Evolutionary conservation across 2,113 vertebrate genomes (phyloP).

Genomic region (Ptilonorhynchus violaceus): DNA sequence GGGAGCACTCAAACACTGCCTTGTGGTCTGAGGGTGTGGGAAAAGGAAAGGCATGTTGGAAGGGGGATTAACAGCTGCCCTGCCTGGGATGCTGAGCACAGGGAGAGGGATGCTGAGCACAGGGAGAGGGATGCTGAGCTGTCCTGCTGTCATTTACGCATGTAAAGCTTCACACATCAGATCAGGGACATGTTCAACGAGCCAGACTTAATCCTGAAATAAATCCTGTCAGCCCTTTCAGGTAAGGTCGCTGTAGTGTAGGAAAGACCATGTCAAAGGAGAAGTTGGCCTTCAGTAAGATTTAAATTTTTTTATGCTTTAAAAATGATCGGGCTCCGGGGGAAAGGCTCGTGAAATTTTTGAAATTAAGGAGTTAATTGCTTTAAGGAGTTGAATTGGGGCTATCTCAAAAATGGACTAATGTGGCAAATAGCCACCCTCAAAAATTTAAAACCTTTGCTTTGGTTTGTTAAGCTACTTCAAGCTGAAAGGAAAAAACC

Average conservation of each 20-base stretch:
- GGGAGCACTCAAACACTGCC: background rate
- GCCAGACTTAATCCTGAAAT: background rate
- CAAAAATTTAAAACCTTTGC: background rate
- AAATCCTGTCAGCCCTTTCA: background rate
- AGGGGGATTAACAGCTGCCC: background rate
- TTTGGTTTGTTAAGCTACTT: background rate
- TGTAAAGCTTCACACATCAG: background rate
- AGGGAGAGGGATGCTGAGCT: background rate
- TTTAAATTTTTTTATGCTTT: background rate
- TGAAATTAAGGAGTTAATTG: too few relatives aligned
- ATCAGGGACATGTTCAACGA: background rate
- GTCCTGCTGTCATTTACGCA: background rate
- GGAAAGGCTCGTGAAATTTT: background rate
- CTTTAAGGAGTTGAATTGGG: background rate
- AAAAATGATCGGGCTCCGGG: background rate
- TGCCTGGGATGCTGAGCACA: background rate
- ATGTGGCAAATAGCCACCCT: fast-evolving
- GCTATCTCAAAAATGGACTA: background rate
- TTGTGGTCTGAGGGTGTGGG: background rate
- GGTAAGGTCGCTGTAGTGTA: background rate
- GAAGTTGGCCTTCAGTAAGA: background rate
- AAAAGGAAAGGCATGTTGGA: background rate
- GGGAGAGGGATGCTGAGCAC: background rate
- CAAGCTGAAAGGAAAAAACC: background rate
- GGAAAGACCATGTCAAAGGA: background rate